Base-by-base conservation (phyloP, 2,888 invertebrate genomes). In the Trachelus iudaicus region DNA sequence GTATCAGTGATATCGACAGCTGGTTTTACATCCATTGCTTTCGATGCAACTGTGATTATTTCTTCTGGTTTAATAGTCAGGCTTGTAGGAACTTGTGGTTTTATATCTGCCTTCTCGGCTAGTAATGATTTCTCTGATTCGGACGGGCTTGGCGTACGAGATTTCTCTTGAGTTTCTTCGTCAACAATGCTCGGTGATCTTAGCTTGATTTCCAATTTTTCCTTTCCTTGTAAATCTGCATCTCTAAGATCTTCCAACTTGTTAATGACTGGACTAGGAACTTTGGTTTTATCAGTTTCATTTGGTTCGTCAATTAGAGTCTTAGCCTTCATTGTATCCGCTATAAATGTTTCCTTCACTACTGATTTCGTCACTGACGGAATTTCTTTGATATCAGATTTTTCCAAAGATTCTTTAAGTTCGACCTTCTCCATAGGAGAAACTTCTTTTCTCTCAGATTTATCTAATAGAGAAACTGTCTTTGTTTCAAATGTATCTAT, bases 151-250 rank as follows among this genome's bases (percentile, higher is more conserved):
- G 71, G 31, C 1, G 71, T 71, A 15, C 12, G 71, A 37, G 71
- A 30, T 35, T 77, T 79, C 12, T 78, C 78, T 11, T 81, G 80
- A 3, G 40, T 31, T 71, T 76, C 75, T 13, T 79, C 80, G 37
- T 80, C 77, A 33, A n/a, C 79, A 31, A 76, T 37, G 15, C 76
- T 76, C 1, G 76, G 3, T 31, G 35, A 34, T 71, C 31, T 12
- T 40, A 40, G 11, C 37, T 34, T 37, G 13, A 35, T 34, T 4
- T 71, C 34, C 31, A 31, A 4, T 69, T 40, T 69, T 40, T 56
- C 69, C 4, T 40, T 40, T n/a, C 13, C 23, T n/a, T 74, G 74
- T 30, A 30, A 11, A 23, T 37, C 30, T 30, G n/a, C 37, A 35
- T 13, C 33, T 34, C 15, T 34, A 13, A 37, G 37, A 35, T 74